Conservation (phyloP, 2,113 vertebrate genomes). For the Cephalopterus ornatus region DNA sequence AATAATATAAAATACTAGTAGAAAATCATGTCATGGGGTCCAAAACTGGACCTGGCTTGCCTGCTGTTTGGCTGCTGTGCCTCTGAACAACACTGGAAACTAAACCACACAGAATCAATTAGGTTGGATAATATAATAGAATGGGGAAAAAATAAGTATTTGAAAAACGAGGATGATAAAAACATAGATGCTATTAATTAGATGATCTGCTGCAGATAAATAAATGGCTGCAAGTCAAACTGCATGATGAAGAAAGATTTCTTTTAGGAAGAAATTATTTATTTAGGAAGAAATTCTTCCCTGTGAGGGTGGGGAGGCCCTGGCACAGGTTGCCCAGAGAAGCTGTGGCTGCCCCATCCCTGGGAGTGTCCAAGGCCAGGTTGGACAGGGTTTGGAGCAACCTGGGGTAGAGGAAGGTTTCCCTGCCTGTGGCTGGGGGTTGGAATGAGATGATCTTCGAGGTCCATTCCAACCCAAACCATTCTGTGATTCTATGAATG, state of each 20-base stretch:
- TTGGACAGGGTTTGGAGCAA: fast-evolving
- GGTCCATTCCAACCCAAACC: neutral
- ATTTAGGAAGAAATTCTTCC: neutral
- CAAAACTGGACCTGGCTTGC: neutral
- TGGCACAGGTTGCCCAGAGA: neutral
- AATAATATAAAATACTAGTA: neutral
- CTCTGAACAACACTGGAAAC: neutral
- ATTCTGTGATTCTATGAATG: neutral
- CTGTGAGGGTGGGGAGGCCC: fast-evolving
- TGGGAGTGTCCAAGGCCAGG: neutral
- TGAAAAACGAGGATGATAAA: neutral
- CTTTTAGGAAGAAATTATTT: neutral
- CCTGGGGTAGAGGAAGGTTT: neutral
- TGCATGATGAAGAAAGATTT: neutral
- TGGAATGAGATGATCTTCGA: neutral
- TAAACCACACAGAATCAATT: neutral
- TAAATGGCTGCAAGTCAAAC: neutral
- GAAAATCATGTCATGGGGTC: neutral
- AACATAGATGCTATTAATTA: neutral
- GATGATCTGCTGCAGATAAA: neutral
- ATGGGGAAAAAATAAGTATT: neutral
- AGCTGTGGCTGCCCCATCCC: neutral
- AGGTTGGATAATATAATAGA: neutral
- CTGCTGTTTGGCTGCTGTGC: neutral
- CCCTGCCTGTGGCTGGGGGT: neutral